Conservation (phyloP, 2,797 vertebrate genomes). For the Pseudotriccus pelzelni region DNA sequence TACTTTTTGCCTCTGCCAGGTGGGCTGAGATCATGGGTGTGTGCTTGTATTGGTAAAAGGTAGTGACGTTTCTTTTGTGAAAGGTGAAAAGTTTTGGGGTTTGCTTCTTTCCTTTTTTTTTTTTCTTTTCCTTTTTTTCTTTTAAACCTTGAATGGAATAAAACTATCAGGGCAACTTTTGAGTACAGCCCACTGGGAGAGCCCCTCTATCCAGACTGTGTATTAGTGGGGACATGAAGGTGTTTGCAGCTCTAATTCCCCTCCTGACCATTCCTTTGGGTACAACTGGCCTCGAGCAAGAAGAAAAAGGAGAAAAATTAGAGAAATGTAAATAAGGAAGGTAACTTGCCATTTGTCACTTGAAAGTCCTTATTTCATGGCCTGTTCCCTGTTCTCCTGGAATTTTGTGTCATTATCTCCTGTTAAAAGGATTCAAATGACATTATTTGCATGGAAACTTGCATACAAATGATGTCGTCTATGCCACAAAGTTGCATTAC, state of each 20-base stretch:
- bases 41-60: not conserved
- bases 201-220: constrained; percentile 32
- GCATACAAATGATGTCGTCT: constrained; percentile 66
- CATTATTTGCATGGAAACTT: constrained; percentile 76
- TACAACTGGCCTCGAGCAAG: constrained; percentile 62
- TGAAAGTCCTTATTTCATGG: constrained; percentile 72
- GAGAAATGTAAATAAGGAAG: constrained; percentile 70
- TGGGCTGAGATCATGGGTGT: not conserved
- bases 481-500: constrained; percentile 73
- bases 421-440: constrained; percentile 77
- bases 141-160: not conserved
- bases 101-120: not conserved
- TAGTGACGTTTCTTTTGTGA: constrained; percentile 14
- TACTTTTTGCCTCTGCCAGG: not conserved
- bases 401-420: constrained; percentile 75
- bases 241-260: constrained; percentile 29
- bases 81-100: not conserved
- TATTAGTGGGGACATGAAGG: constrained; percentile 15
- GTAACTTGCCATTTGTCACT: constrained; percentile 71
- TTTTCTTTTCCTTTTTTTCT: not conserved
- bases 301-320: constrained; percentile 66
- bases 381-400: constrained; percentile 66
- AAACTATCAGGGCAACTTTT: constrained; percentile 41
- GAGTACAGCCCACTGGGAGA: constrained; percentile 27
- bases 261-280: constrained; percentile 52